Evolutionary conservation across 2,113 vertebrate species (phyloP), one percentile per base, ranked within the genome.

Genomic region (Cairina moschata): DNA sequence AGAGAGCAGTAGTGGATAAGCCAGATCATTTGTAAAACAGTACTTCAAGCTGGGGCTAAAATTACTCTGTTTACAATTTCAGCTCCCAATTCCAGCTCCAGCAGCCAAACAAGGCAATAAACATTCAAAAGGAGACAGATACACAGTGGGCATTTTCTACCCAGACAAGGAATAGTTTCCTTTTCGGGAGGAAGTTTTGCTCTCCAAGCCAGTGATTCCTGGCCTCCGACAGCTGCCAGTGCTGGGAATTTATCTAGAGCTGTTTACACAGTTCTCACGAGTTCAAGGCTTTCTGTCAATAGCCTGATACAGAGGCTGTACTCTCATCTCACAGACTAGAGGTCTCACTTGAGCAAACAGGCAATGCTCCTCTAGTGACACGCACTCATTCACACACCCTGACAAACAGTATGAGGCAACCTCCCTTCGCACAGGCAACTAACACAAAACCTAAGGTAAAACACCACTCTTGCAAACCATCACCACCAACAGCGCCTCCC

Each of bases 91-190:
- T 97, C 60, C 73, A 93, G 42, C 67, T 91, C 42, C 66, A 93
- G 73, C 52, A 93, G 88, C 88, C 90, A 81, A 93, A 93, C 73
- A 93, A 92, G 86, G 88, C 83, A 93, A 92, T 66, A 90, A 82
- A 56, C 0, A 0, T 46, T 84, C 73, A 69, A 71, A 94, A 88
- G 31, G n/a, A 78, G 71, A 79, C 15, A 84, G 34, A 94, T 56
- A 90, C 23, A 65, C 54, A 69, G 21, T 31, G 42, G 17, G 8
- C 62, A 75, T 82, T 86, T 89, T 84, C 74, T 71, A 84, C 25
- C 8, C 38, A 79, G 73, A 78, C 60, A 68, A 75, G 34, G 52
- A 91, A 76, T 2, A 74, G 58, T 86, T 96, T 93, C 91, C 88
- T 95, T 96, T 96, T 94, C 81, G 71, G 92, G 81, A 96, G 90